These are phyloP conservation scores for Anguilla obscura DNA, from an alignment of 2,797 vertebrate genomes.

Conservation along the genomic window DNA sequence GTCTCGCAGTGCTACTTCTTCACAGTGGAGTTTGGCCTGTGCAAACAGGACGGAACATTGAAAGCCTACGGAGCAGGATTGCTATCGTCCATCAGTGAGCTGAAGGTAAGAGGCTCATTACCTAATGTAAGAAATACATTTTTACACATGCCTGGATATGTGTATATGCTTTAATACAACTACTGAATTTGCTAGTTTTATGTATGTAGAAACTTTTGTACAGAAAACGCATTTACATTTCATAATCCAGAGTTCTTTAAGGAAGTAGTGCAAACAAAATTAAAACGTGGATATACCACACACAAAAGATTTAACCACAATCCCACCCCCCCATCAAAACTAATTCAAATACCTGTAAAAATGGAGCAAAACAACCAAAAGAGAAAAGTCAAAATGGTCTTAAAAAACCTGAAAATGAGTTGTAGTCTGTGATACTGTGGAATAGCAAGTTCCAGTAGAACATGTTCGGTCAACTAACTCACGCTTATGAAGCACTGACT, in stretches of 20 bases:
- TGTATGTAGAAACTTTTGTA: too few species aligned
- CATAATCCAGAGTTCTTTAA: too few species aligned
- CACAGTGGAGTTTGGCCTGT: constrained; percentile 96
- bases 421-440: too few species aligned
- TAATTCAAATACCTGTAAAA: not conserved
- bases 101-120: constrained; percentile 68
- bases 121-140: not conserved
- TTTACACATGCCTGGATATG: not conserved
- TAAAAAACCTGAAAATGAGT: too few species aligned
- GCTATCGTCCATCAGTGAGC: constrained; percentile 94
- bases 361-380: too few species aligned
- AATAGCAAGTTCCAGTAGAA: too few species aligned
- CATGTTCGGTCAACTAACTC: too few species aligned
- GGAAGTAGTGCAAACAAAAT: too few species aligned
- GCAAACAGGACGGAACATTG: constrained; percentile 93
- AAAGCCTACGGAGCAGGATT: constrained; percentile 94
- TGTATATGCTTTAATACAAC: not conserved
- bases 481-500: not conserved
- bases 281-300: not conserved
- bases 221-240: too few species aligned
- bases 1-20: constrained; percentile 94
- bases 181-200: too few species aligned
- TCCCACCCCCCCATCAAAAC: not conserved
- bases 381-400: too few species aligned
- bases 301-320: not conserved